Evolutionary conservation across 2,888 invertebrate genomes (phyloP).

Genomic region (Sinhomidia bicolor): DNA sequence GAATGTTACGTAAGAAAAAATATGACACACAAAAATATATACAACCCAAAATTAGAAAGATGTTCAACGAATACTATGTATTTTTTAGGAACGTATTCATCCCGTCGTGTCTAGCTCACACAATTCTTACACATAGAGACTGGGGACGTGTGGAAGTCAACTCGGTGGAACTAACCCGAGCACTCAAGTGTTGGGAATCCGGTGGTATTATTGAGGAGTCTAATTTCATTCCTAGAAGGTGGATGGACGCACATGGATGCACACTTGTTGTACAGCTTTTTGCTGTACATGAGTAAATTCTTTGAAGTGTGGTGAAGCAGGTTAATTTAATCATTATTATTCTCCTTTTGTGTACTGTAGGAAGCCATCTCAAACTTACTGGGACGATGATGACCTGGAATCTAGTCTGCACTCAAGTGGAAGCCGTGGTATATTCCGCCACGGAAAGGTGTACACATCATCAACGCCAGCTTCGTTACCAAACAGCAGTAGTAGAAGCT

Average conservation of each 20-base stretch:
- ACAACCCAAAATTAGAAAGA: neutral
- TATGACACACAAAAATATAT: conserved; percentile 69
- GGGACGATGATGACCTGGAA: conserved; percentile 70
- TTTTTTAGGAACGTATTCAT: conserved; percentile 89
- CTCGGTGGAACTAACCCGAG: conserved; percentile 91
- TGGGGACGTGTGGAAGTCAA: conserved; percentile 94
- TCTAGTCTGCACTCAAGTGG: conserved; percentile 74
- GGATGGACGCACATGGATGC: no score
- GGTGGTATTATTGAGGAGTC: conserved; percentile 77
- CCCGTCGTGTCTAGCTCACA: conserved; percentile 96
- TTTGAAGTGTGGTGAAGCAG: no score
- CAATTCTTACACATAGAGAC: conserved; percentile 92
- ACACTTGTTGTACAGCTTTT: no score
- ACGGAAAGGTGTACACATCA: conserved; percentile 64
- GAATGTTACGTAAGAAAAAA: conserved; percentile 87
- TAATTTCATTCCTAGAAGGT: conserved; percentile 77
- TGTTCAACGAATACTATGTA: neutral
- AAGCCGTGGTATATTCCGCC: conserved; percentile 47
- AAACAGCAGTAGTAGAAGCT: neutral
- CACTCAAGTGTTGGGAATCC: conserved; percentile 93
- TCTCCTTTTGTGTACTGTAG: conserved; percentile 14
- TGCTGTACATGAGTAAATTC: no score
- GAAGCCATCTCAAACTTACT: conserved; percentile 67
- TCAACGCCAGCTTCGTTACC: conserved; percentile 54
- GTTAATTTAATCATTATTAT: conserved; percentile 2